Percentiles rank a stretch among this genome's conserved stretches.
These are phyloP conservation scores for Ibycter americanus DNA, from an alignment of 2,797 vertebrate genomes.

Conservation along the genomic window DNA sequence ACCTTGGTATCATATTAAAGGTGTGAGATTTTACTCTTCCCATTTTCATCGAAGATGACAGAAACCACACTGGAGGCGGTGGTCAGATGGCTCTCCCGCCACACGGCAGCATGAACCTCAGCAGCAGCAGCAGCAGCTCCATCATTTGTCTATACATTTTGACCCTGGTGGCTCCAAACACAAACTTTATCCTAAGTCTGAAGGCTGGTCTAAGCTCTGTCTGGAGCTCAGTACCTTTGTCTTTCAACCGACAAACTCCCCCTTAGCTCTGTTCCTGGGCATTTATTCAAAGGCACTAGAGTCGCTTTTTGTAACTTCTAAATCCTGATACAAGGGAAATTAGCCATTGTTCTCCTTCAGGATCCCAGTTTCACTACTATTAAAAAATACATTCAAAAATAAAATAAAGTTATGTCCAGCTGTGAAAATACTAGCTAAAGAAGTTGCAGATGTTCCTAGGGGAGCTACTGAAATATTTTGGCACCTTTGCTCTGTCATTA, in stretches of 20 bases:
- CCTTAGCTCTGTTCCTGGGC: not conserved
- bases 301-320: not conserved
- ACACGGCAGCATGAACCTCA: not conserved
- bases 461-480: constrained; percentile 68
- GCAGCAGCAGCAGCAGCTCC: not conserved
- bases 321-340: constrained; percentile 2
- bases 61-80: not conserved
- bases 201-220: not conserved
- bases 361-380: not conserved
- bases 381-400: not conserved
- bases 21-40: not conserved
- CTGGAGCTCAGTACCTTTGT: not conserved
- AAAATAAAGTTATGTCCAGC: constrained; percentile 42
- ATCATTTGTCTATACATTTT: not conserved
- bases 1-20: not conserved
- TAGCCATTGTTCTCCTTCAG: constrained; percentile 32
- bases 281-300: constrained; percentile 13
- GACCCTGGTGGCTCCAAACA: not conserved
- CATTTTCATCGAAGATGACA: not conserved
- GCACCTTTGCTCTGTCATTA: constrained; percentile 53
- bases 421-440: constrained; percentile 61
- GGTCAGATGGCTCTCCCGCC: not conserved
- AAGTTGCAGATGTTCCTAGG: constrained; percentile 59
- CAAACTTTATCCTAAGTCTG: not conserved
- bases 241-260: not conserved